phyloP scores from a whole-genome alignment of 2,113 vertebrate species.

The Oryzias javanicus region DNA sequence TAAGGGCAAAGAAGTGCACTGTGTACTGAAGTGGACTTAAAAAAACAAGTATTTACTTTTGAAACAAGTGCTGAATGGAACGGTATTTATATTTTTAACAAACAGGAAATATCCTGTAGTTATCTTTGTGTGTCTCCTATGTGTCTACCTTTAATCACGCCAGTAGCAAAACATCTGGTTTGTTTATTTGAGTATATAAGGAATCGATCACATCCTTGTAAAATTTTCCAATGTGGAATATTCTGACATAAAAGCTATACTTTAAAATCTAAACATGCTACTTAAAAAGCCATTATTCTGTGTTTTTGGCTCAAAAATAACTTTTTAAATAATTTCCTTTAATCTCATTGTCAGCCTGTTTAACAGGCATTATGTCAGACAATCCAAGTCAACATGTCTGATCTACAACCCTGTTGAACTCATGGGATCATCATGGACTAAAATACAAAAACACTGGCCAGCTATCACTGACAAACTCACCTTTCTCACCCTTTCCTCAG shows the following conservation, averaged over 20 bases:
- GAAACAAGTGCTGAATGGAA: too few species aligned
- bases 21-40: too few species aligned
- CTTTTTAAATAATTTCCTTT: constrained; percentile 21
- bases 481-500: constrained; percentile 73
- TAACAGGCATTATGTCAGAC: constrained; percentile 58
- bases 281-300: constrained; percentile 22
- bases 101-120: too few species aligned
- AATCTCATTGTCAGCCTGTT: constrained; percentile 37
- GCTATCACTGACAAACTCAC: constrained; percentile 57
- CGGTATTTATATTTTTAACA: too few species aligned
- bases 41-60: too few species aligned
- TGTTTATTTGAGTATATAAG: too few species aligned
- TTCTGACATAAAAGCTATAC: constrained; percentile 1
- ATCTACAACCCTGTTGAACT: constrained; percentile 47
- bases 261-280: constrained; percentile 8
- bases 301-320: constrained; percentile 14
- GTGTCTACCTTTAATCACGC: too few species aligned
- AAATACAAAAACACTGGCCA: constrained; percentile 58
- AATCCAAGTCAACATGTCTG: constrained; percentile 39
- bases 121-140: too few species aligned
- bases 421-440: constrained; percentile 48
- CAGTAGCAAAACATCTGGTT: too few species aligned
- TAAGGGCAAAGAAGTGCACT: too few species aligned
- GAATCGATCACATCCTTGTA: too few species aligned
- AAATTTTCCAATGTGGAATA: too few species aligned